Percentiles rank a stretch among this genome's conserved stretches.
Evolutionary conservation across 53 echinoderm and acorn worm genomes (phyloP).

Genomic region (Antedon mediterranea): DNA sequence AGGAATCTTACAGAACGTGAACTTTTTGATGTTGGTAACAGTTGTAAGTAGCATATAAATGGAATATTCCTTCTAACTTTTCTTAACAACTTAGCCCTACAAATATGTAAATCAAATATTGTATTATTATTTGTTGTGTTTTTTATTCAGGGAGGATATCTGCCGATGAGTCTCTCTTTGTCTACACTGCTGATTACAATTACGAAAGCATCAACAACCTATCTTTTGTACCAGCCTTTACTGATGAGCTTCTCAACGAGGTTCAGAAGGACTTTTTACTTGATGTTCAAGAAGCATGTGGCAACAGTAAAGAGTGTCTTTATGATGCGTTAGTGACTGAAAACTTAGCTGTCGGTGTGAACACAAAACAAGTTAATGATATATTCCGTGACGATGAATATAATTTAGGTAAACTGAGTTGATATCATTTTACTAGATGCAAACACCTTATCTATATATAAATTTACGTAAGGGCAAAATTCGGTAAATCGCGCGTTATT

Average conservation of each 20-base stretch:
- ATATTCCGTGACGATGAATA: conserved; percentile 11
- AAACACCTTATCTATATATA: too few relatives aligned
- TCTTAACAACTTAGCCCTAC: too few relatives aligned
- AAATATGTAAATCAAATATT: too few relatives aligned
- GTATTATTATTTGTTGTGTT: too few relatives aligned
- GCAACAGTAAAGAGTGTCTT: conserved; percentile 41
- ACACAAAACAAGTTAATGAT: conserved; percentile 14
- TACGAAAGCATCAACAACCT: conserved; percentile 41
- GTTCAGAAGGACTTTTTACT: conserved; percentile 14
- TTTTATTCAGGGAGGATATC: conserved; percentile 47
- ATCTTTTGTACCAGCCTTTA: conserved; percentile 41
- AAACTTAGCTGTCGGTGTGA: conserved; percentile 18
- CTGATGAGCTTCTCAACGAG: conserved; percentile 35
- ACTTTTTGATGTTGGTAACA: conserved; percentile 57
- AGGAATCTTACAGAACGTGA: conserved; percentile 51
- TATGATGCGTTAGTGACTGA: conserved; percentile 60
- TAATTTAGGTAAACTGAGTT: conserved; percentile 17
- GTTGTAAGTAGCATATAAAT: conserved; percentile 36
- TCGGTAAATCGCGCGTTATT: too few relatives aligned
- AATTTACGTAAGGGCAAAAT: too few relatives aligned
- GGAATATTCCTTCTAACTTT: too few relatives aligned
- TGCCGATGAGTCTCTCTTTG: conserved; percentile 34
- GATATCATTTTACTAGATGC: too few relatives aligned
- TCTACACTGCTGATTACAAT: conserved; percentile 14
- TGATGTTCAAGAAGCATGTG: conserved; percentile 16